Evolutionary conservation across 2,888 invertebrate genomes (phyloP), one percentile per base, ranked within the genome.

Genomic region (Protonemura montana): DNA sequence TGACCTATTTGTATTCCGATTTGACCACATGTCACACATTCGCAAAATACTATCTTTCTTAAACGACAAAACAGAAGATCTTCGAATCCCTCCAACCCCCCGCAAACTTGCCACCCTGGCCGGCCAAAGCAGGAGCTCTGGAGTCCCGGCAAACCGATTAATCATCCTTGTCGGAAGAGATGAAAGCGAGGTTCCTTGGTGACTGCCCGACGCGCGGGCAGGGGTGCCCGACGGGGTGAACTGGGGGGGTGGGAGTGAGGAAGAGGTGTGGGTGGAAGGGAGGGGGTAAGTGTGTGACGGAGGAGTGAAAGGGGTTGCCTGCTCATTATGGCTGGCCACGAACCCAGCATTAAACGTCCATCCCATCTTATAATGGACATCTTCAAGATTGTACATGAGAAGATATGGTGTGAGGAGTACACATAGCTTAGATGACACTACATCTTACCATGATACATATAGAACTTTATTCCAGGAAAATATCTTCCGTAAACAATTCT

Each of bases 311-410:
- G 85, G 85, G 78, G 87, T 82, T 2, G 59, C 59, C 21, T 21
- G 59, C 86, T 87, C 86, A 87, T 87, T 87, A 87, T 87, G 87
- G 87, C 42, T 82, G 85, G 86, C 87, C 87, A 87, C 87, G 87
- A 87, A 80, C 87, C 80, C 26, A 82, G 87, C 86, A 87, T 87
- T 87, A 87, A 59, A 21, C 59, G 59, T 59, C 21, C 59, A 21
- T 85, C 26, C 28, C 42, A 41, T 86, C 87, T 86, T 87, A 87
- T 87, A 87, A 87, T 87, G 87, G 87, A 87, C 87, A 85, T 86
- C 86, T 87, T 87, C 86, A 59, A 10, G 59, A 59, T 59, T 59
- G 16, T 59, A 59, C 59, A 16, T 25, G 29, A 28, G 80, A 80
- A 28, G 41, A 13, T 5, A 59, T 13, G 59, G 16, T 59, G 59